Percentiles rank a stretch among this genome's conserved stretches.
phyloP scores from a whole-genome alignment of 1,140 invertebrate species.

The Liolophura sinensis region DNA sequence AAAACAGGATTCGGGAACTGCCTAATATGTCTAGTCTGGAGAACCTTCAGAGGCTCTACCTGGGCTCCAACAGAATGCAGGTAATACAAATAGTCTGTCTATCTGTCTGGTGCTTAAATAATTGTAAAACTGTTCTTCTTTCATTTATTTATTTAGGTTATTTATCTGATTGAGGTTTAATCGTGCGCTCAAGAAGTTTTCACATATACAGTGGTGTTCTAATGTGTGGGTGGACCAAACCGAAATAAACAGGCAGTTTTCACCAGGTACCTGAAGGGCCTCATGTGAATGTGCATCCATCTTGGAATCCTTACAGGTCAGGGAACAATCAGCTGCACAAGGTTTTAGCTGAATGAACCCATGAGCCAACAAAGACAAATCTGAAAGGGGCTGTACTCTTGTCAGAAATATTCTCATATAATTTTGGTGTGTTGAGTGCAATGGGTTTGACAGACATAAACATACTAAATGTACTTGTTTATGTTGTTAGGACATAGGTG shows the following conservation, averaged over 20 bases:
- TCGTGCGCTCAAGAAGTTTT: not conserved
- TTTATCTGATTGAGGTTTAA: too few species aligned
- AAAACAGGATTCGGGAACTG: slow-evolving; percentile 54
- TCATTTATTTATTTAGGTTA: not conserved
- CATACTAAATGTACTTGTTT: not conserved
- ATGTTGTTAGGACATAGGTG: slow-evolving; percentile 45
- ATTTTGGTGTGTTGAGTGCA: too few species aligned
- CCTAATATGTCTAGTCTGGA: slow-evolving; percentile 43
- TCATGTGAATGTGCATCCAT: not conserved
- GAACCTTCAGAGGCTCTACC: slow-evolving; percentile 53
- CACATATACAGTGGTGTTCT: too few species aligned
- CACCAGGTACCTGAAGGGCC: too few species aligned
- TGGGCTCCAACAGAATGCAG: slow-evolving; percentile 57
- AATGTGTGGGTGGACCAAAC: too few species aligned
- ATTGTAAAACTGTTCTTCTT: slow-evolving; percentile 1
- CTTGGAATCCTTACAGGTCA: not conserved
- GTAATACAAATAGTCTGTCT: slow-evolving; percentile 16
- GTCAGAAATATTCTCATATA: too few species aligned
- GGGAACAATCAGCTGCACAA: too few species aligned
- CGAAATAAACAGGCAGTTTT: too few species aligned
- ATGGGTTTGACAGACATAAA: not conserved
- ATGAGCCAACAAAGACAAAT: too few species aligned
- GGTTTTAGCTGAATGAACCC: too few species aligned
- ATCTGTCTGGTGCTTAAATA: not conserved
- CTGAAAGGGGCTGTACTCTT: too few species aligned